Evolutionary conservation across 2,797 vertebrate genomes (phyloP).

Genomic region (Zalophus californianus): DNA sequence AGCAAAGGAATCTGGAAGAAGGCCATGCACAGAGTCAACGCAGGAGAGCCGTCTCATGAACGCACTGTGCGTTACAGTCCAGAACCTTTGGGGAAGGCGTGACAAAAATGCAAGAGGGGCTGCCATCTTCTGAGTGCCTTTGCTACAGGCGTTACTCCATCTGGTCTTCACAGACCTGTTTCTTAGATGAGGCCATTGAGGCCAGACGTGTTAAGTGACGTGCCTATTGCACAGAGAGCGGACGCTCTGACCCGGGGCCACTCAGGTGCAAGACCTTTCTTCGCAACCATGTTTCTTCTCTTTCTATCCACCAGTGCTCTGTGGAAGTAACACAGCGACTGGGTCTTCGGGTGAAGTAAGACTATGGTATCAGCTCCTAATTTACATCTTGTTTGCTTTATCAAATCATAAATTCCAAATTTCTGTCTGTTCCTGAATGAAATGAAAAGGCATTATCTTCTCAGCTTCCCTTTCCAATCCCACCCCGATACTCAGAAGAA

Average conservation of each 20-base stretch:
- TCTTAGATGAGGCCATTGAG: not conserved
- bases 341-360: not conserved
- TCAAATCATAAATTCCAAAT: not conserved
- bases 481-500: slow-evolving; percentile 63
- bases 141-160: not conserved
- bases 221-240: not conserved
- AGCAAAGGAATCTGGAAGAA: not conserved
- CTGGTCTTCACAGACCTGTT: not conserved
- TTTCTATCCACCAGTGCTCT: not conserved
- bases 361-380: not conserved
- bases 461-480: slow-evolving; percentile 53
- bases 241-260: not conserved
- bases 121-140: not conserved
- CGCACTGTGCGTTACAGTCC: fast-evolving
- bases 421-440: not conserved
- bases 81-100: not conserved
- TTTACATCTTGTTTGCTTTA: not conserved
- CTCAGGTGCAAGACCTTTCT: not conserved
- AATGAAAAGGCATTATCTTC: slow-evolving; percentile 48
- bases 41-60: not conserved
- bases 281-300: not conserved
- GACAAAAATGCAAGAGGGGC: not conserved
- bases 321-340: not conserved
- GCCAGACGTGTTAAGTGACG: not conserved
- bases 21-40: not conserved